Evolutionary conservation across 2,888 invertebrate genomes (phyloP), one percentile per base, ranked within the genome.

Genomic region (Ochlodes sylvanus): DNA sequence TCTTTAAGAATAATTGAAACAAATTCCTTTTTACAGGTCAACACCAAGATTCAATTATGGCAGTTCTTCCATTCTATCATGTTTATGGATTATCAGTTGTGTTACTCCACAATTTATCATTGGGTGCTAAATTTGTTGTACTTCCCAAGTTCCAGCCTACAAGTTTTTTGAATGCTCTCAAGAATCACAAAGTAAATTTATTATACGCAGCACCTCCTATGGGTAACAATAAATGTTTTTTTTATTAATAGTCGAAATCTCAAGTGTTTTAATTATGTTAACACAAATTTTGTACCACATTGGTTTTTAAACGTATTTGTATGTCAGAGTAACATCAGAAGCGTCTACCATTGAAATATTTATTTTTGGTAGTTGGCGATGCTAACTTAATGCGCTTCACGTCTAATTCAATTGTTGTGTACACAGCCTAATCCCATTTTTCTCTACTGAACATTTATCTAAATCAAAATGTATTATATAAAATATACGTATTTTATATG

Each of bases 1-100:
- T n/a, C n/a, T n/a, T n/a, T n/a, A 27, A 27, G 27, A 27, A 27
- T 27, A 27, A 4, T 27, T 27, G 27, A 17, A 17, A 47, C 9
- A 9, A 7, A 19, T 12, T 19, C 19, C 12, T 12, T 27, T 15
- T 65, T 65, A 34, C 15, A 65, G 65, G 21, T 17, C n/a, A 21
- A 17, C 17, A 65, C 50, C 65, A 66, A 66, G 65, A 66, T n/a
- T 52, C 58, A 15, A 17, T 66, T 2, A 32, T 66, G 52, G 52
- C 47, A 7, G 38, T 66, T 19, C 15, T 66, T 2, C 52, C 65
- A 1, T 52, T 66, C n/a, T 42, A 41, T 66, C 58, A 66, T 17
- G 10, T 7, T 9, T 66, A 60, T 42, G 65, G 65, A 7, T 58
- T 66, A 58, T 58, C 65, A 17, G 5, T 52, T 9, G 15, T 17